phyloP scores from a whole-genome alignment of 1,140 invertebrate genomes.

The Aethina tumida region DNA sequence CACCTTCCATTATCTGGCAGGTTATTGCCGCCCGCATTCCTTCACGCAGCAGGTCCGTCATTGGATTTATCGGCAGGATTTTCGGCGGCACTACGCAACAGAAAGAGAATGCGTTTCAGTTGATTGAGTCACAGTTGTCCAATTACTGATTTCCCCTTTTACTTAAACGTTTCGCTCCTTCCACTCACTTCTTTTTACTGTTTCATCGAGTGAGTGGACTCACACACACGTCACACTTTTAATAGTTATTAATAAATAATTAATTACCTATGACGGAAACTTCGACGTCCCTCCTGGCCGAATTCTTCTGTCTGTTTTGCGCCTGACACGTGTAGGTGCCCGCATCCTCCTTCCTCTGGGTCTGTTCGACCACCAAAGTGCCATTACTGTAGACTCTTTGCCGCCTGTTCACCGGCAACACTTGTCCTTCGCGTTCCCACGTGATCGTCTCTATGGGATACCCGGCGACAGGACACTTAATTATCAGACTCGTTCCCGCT shows the following conservation, averaged over 20 bases:
- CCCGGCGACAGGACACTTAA: conserved; percentile 88
- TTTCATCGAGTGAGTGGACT: background rate
- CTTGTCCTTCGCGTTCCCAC: conserved; percentile 81
- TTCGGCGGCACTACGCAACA: conserved; percentile 72
- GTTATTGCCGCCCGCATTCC: conserved; percentile 87
- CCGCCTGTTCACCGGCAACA: conserved; percentile 73
- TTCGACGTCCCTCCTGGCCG: conserved; percentile 68
- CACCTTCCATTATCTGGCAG: conserved; percentile 89
- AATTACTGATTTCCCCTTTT: background rate
- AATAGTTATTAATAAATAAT: too few relatives aligned
- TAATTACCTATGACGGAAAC: conserved; percentile 77
- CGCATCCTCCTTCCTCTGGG: conserved; percentile 65
- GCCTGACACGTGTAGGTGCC: conserved; percentile 83
- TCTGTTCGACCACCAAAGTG: conserved; percentile 73
- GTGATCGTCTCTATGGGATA: conserved; percentile 81
- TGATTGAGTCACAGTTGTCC: background rate
- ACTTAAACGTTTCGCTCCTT: background rate
- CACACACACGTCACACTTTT: too few relatives aligned
- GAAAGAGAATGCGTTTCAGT: conserved; percentile 14
- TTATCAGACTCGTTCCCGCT: conserved; percentile 71
- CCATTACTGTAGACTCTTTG: conserved; percentile 82
- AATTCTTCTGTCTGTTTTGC: conserved; percentile 70
- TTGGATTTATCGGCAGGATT: conserved; percentile 76
- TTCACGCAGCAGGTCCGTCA: conserved; percentile 70
- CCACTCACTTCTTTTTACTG: background rate